Percentiles rank a stretch among this genome's conserved stretches.
phyloP scores from a whole-genome alignment of 1,140 invertebrate genomes.

The Penaeus japonicus region DNA sequence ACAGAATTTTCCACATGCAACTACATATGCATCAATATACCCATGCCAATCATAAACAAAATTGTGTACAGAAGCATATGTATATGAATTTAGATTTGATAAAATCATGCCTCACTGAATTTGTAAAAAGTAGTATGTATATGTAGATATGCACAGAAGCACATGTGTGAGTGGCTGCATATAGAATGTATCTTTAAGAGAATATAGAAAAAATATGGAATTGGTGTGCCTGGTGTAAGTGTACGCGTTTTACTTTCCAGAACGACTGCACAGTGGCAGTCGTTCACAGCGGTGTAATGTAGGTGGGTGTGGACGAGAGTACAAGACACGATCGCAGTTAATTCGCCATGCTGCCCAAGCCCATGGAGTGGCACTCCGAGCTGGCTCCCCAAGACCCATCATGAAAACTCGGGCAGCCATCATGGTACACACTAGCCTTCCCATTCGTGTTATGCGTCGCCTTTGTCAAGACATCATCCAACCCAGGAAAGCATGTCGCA shows the following conservation, averaged over 20 bases:
- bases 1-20: too few species aligned
- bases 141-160: background rate
- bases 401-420: slow-evolving; percentile 97
- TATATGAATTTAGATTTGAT: too few species aligned
- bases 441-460: slow-evolving; percentile 82
- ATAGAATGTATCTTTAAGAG: too few species aligned
- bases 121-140: background rate
- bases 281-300: slow-evolving; percentile 79
- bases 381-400: slow-evolving; percentile 85
- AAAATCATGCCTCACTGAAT: background rate
- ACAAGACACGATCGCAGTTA: slow-evolving; percentile 90
- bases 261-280: slow-evolving; percentile 55
- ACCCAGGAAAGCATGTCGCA: slow-evolving; percentile 83
- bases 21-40: too few species aligned
- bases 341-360: slow-evolving; percentile 90
- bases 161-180: too few species aligned
- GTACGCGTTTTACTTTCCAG: slow-evolving; percentile 43
- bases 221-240: slow-evolving; percentile 40
- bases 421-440: slow-evolving; percentile 71
- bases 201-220: too few species aligned
- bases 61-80: too few species aligned
- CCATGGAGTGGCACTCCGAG: slow-evolving; percentile 77
- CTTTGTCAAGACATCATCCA: slow-evolving; percentile 84
- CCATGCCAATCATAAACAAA: too few species aligned
- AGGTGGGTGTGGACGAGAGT: slow-evolving; percentile 74